Evolutionary conservation across 2,797 vertebrate species (phyloP), one percentile per base, ranked within the genome.

Genomic region (Rhadinocentrus ornatus): DNA sequence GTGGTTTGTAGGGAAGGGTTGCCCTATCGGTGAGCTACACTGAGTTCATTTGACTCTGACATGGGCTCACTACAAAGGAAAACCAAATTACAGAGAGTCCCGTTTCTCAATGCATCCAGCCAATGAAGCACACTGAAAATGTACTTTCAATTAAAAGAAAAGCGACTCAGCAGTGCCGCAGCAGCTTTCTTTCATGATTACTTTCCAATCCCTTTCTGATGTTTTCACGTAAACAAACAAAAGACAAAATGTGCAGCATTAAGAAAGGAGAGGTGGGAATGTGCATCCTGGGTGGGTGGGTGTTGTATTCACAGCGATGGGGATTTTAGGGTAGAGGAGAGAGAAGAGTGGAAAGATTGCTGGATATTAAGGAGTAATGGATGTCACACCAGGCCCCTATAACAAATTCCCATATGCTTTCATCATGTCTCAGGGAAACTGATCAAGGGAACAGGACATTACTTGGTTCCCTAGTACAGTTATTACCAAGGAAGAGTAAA

Each of bases 361-460:
- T 81, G 76, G 77, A 90, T 90, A 91, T 92, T 90, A 92, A 82
- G 78, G 79, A 87, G 89, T 91, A 87, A 92, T 87, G 82, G 92
- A 88, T 86, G 88, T 92, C 86, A 93, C 83, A 86, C 74, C 80
- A 82, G 82, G 80, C 77, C 78, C 75, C 80, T 75, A 66, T 84
- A 85, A 85, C 77, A 88, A 80, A 92, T 89, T 91, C 87, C 83
- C 83, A 85, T 77, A 81, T 83, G 91, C 92, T 93, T 94, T 93
- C 90, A 93, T 93, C 91, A 88, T 72, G 68, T 83, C 83, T 89
- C 61, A 39, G 89, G 84, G 69, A 88, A 83, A 73, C 89, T 93
- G 92, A 93, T 94, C 88, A 92, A 92, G 87, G 89, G 90, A 92
- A 86, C 65, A 78, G 87, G 84, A 91, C 85, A 92, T 93, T 92